Evolutionary conservation across 2,888 invertebrate species (phyloP).

Genomic region (Galerucella nymphaeae): DNA sequence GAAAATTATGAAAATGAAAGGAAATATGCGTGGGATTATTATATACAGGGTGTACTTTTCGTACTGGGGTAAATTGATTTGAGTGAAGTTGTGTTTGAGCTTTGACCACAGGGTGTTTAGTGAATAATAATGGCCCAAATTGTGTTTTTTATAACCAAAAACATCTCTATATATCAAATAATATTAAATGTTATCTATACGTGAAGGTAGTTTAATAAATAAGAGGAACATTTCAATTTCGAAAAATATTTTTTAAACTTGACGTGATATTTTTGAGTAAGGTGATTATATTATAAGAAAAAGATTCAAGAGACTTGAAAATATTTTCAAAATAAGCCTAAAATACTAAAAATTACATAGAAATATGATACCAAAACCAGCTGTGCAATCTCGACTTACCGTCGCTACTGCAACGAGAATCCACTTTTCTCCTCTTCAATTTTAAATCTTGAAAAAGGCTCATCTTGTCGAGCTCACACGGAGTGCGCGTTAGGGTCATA

Average conservation of each 20-base stretch:
- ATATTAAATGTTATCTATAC: not conserved
- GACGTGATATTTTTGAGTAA: not conserved
- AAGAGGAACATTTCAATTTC: not conserved
- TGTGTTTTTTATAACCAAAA: too few relatives aligned
- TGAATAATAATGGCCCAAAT: too few relatives aligned
- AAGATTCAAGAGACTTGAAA: not conserved
- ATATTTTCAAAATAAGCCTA: not conserved
- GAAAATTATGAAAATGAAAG: not conserved
- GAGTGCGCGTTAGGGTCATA: constrained; percentile 98
- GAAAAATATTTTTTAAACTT: constrained; percentile 3
- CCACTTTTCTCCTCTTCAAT: constrained; percentile 97
- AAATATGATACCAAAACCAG: constrained; percentile 2
- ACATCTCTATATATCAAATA: not conserved
- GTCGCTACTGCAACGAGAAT: constrained; percentile 96
- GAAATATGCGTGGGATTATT: not conserved
- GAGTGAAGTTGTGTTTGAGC: too few relatives aligned
- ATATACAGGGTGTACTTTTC: too few relatives aligned
- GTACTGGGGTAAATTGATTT: too few relatives aligned
- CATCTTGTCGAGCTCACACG: constrained; percentile 98
- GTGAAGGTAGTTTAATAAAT: not conserved
- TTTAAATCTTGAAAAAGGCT: constrained; percentile 99
- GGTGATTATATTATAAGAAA: not conserved
- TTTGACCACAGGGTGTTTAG: too few relatives aligned
- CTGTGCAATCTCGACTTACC: constrained; percentile 69
- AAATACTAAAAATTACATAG: not conserved